phyloP scores from a whole-genome alignment of 2,113 vertebrate species.

The Bagarius yarrelli region DNA sequence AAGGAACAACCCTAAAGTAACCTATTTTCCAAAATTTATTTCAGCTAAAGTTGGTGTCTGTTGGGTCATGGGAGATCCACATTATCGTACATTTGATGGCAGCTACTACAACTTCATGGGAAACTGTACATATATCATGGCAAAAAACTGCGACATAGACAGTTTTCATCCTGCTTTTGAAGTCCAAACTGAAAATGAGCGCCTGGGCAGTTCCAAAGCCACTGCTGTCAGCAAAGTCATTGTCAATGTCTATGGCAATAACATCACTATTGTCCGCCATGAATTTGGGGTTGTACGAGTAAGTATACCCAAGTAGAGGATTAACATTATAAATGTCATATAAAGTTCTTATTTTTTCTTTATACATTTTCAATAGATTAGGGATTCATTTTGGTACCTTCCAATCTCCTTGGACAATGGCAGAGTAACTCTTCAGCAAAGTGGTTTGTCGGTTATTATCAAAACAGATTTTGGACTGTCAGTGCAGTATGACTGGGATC shows the following conservation, averaged over 20 bases:
- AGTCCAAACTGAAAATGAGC: conserved; percentile 69
- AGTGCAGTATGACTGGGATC: conserved; percentile 65
- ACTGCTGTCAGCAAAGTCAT: conserved; percentile 70
- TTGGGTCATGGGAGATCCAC: conserved; percentile 68
- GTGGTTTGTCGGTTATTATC: conserved; percentile 57
- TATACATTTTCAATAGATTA: conserved; percentile 35
- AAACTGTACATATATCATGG: conserved; percentile 68
- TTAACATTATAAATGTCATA: neutral
- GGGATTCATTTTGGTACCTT: conserved; percentile 45
- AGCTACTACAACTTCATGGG: conserved; percentile 68
- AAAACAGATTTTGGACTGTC: conserved; percentile 58
- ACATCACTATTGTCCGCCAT: conserved; percentile 55
- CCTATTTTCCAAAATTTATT: neutral
- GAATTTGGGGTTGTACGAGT: conserved; percentile 67
- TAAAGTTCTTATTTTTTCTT: neutral
- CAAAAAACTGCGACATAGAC: conserved; percentile 59
- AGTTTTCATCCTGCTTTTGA: conserved; percentile 58
- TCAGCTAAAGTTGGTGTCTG: conserved; percentile 55
- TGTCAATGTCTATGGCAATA: conserved; percentile 60
- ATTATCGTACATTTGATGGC: conserved; percentile 70
- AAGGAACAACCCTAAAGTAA: neutral
- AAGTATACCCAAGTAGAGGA: conserved; percentile 22
- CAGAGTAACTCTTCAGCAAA: conserved; percentile 34
- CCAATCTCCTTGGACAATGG: conserved; percentile 37
- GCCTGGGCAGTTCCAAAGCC: conserved; percentile 60